Evolutionary conservation across 2,797 vertebrate genomes (phyloP).

Genomic region (Danio choprae): DNA sequence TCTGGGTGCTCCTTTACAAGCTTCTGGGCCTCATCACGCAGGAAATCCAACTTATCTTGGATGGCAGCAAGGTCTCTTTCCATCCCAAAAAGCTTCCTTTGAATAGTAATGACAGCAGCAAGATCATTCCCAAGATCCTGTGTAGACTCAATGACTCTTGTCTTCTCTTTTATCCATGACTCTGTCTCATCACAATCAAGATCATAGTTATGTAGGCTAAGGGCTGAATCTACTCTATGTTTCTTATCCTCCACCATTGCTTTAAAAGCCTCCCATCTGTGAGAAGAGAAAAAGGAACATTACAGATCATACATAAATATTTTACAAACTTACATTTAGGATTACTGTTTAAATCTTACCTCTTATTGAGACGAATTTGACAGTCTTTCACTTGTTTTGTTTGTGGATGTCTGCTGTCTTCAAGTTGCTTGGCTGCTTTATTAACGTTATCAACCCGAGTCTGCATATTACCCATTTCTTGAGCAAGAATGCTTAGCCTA

Average conservation of each 20-base stretch:
- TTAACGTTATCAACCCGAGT: constrained; percentile 86
- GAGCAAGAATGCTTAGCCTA: constrained; percentile 90
- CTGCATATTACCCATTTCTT: constrained; percentile 89
- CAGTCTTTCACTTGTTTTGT: constrained; percentile 88
- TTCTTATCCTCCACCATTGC: constrained; percentile 84
- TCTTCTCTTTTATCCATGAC: constrained; percentile 92
- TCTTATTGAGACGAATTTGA: constrained; percentile 85
- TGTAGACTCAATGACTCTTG: constrained; percentile 87
- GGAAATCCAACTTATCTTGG: constrained; percentile 79
- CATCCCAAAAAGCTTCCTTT: constrained; percentile 93
- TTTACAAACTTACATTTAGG: background rate
- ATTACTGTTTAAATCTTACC: constrained; percentile 71
- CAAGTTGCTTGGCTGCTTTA: constrained; percentile 84
- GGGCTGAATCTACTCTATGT: constrained; percentile 84
- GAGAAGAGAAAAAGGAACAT: constrained; percentile 20
- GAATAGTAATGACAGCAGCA: constrained; percentile 90
- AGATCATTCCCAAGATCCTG: constrained; percentile 91
- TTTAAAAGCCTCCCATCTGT: constrained; percentile 91
- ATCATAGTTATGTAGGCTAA: constrained; percentile 90
- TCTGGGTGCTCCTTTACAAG: constrained; percentile 86
- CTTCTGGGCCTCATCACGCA: constrained; percentile 82
- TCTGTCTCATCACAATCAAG: constrained; percentile 93
- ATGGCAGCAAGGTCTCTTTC: constrained; percentile 90
- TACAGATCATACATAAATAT: background rate
- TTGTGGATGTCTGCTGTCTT: constrained; percentile 92